A percentile compares a stretch with the other conserved stretches of the same genome.
These are phyloP conservation scores for Hoplias malabaricus DNA, from an alignment of 2,113 vertebrate species.

Conservation along the genomic window DNA sequence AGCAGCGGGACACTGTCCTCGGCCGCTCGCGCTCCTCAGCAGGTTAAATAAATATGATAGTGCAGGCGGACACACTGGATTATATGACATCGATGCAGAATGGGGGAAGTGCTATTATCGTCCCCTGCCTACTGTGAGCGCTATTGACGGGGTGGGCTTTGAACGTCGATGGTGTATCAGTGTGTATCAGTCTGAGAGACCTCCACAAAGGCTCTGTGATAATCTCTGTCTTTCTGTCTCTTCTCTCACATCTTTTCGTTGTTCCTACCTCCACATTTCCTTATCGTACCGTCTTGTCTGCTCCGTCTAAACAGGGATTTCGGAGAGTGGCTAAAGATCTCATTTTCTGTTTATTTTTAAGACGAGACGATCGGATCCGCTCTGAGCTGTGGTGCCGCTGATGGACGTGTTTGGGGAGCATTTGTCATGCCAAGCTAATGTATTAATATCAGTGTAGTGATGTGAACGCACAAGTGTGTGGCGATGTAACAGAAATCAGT, in stretches of 20 bases:
- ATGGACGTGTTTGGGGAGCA: background rate
- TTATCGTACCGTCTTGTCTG: background rate
- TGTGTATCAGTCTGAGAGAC: slow-evolving; percentile 43
- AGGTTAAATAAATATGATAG: slow-evolving; percentile 99
- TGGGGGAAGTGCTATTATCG: slow-evolving; percentile 75
- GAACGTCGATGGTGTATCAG: slow-evolving; percentile 59
- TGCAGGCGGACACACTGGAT: slow-evolving; percentile 86
- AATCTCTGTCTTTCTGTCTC: slow-evolving; percentile 41
- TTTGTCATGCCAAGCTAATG: slow-evolving; percentile 6
- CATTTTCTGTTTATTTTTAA: slow-evolving; percentile 12
- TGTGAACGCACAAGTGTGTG: background rate
- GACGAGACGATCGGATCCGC: background rate
- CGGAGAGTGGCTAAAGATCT: slow-evolving; percentile 2
- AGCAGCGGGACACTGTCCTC: slow-evolving; percentile 87
- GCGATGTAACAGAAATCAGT: background rate
- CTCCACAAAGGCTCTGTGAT: background rate
- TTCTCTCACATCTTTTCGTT: slow-evolving; percentile 2
- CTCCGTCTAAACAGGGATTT: background rate
- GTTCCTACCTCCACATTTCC: background rate
- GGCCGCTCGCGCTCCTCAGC: slow-evolving; percentile 86
- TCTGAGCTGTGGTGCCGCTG: background rate
- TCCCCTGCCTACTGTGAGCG: slow-evolving; percentile 76
- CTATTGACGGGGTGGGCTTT: slow-evolving; percentile 77
- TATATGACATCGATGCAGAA: slow-evolving; percentile 90
- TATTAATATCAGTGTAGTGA: background rate